phyloP scores from a whole-genome alignment of 2,113 vertebrate species.

The Percopsis transmontana region DNA sequence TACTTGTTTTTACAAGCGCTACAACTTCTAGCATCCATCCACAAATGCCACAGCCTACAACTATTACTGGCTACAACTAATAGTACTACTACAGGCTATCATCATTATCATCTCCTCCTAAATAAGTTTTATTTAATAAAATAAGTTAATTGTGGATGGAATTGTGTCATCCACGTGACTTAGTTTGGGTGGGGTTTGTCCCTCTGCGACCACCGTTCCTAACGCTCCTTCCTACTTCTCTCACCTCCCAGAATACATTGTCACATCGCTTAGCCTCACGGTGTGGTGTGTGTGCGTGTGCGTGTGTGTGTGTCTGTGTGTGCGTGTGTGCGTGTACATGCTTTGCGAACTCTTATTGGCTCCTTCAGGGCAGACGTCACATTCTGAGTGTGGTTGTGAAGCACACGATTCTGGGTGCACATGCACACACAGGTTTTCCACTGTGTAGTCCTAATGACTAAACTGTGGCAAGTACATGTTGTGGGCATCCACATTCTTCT shows the following conservation, averaged over 20 bases:
- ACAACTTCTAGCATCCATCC: too few relatives aligned
- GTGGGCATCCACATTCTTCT: too few relatives aligned
- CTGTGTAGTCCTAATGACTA: too few relatives aligned
- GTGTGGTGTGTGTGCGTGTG: not conserved
- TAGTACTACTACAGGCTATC: not conserved
- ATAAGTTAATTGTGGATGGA: not conserved
- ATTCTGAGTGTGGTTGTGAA: conserved; percentile 69
- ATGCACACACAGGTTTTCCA: not conserved
- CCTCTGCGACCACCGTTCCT: conserved; percentile 18
- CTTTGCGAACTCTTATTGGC: conserved; percentile 36
- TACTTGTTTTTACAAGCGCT: too few relatives aligned
- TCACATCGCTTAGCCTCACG: not conserved
- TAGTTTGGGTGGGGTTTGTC: conserved; percentile 9
- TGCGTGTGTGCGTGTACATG: not conserved
- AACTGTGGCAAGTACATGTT: too few relatives aligned
- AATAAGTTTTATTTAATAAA: too few relatives aligned
- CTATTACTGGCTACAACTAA: too few relatives aligned
- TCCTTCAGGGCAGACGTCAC: conserved; percentile 54
- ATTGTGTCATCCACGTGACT: not conserved
- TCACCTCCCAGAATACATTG: conserved; percentile 50
- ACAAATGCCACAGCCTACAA: too few relatives aligned
- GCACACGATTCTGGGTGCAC: conserved; percentile 33
- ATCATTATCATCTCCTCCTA: not conserved
- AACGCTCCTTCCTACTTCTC: conserved; percentile 46
- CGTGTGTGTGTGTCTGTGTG: conserved; percentile 10